A percentile compares a stretch with the other conserved stretches of the same genome.
Evolutionary conservation across 2,113 vertebrate genomes (phyloP).

Genomic region (Pampusana beccarii): DNA sequence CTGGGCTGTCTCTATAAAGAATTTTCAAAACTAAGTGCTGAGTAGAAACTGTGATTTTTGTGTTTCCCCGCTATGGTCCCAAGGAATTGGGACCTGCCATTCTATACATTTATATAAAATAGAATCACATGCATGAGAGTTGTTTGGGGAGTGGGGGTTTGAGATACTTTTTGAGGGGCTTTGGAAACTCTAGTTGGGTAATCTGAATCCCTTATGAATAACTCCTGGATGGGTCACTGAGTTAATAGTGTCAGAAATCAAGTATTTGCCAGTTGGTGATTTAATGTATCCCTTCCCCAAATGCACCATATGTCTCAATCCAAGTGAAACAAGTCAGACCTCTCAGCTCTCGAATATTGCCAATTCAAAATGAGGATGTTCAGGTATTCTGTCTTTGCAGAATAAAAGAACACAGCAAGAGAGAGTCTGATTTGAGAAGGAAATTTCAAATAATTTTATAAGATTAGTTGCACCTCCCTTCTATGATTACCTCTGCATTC

Average conservation of each 20-base stretch:
- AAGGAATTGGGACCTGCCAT: neutral
- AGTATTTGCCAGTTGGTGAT: neutral
- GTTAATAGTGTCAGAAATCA: neutral
- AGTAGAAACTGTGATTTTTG: neutral
- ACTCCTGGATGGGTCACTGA: neutral
- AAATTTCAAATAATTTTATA: neutral
- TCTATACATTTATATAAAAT: neutral
- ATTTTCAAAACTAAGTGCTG: neutral
- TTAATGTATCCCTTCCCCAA: neutral
- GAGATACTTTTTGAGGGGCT: neutral
- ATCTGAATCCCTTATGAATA: neutral
- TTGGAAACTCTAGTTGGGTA: neutral
- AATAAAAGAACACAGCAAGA: neutral
- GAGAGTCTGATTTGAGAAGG: neutral
- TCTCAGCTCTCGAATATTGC: neutral
- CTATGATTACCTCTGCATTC: neutral
- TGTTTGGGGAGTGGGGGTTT: accelerated
- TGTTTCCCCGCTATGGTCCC: neutral
- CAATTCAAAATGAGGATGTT: neutral
- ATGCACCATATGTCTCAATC: accelerated
- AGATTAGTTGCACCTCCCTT: neutral
- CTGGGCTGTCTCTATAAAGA: neutral
- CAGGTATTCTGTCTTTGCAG: neutral
- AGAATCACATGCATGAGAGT: neutral
- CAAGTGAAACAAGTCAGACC: neutral